Evolutionary conservation across 1,140 invertebrate genomes (phyloP), one percentile per base, ranked within the genome.

Genomic region (Rhizoglyphus robini): DNA sequence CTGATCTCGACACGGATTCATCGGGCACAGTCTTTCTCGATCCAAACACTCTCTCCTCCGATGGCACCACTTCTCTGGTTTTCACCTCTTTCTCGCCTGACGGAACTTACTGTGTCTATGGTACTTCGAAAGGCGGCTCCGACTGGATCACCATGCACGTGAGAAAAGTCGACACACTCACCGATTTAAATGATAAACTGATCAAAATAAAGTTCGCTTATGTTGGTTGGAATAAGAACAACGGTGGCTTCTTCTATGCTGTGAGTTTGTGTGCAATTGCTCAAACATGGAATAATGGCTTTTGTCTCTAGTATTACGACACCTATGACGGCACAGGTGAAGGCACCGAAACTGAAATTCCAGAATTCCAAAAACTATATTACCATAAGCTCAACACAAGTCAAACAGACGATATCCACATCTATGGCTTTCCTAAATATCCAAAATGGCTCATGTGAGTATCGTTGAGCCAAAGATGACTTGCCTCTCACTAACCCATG

Each of bases 151-250:
- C 85, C 29, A 90, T 98, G 4, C 77, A 79, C 72, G 78, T 81
- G 54, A 58, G 60, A 31, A 73, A 74, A 66, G 76, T 77, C 4
- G 72, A 74, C 23, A 75, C 72, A 36, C 76, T 86, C 65, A 81
- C 91, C 74, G 88, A 96, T 73, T 87, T 92, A 69, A 81, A 85
- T 2, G 96, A 99, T 76, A 78, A 85, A 11, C 78, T 99, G 65
- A 83, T 90, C 71, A 88, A 90, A 74, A 87, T 96, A 0, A 97
- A 96, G 77, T 97, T 90, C 76, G 88, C 89, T 0, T 80, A 83
- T 13, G 82, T 97, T 74, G 81, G 88, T 1, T 99, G 95, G 94
- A 93, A 90, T 41, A 89, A 92, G 72, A 92, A 98, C 74, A 86
- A 96, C 75, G 83, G 85, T 71, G 94, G 94, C 59, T 81, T 98